Evolutionary conservation across 2,888 invertebrate species (phyloP), one percentile per base, ranked within the genome.

Genomic region (Drosophila siamana): DNA sequence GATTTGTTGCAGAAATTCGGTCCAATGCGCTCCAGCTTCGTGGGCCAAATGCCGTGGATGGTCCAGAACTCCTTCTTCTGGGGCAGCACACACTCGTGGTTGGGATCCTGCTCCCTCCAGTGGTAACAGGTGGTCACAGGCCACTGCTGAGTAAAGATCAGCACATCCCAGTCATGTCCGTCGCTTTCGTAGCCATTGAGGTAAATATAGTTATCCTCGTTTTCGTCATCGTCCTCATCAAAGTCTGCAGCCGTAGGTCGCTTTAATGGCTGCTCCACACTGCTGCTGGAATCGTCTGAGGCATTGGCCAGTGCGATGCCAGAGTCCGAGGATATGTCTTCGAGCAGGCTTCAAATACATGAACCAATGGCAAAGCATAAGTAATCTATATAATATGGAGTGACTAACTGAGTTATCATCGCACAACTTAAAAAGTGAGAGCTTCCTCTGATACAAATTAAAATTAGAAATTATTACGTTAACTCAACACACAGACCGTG

Each of bases 11-110:
- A 97, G 89, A 94, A 96, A 4, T 90, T 90, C 0, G 97, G 97
- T 0, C 96, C 96, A 0, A 94, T 90, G 1, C 94, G 94, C 0
- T 95, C 94, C 0, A 93, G 90, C 88, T 95, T 94, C 0, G 96
- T 95, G 0, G 97, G 97, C 97, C 97, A 97, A 38, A 97, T 93
- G 1, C 97, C 97, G 86, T 97, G 97, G 30, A 97, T 94, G 0
- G 95, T 94, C 97, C 97, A 97, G 2, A 94, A 92, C 54, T 94
- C 93, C 11, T 92, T 92, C 48, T 93, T 92, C 15, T 77, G 90
- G 2, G 96, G 96, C 78, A 96, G 91, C 0, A 92, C 90, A 86
- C 97, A 97, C 1, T 93, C 92, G 80, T 96, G 94, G 0, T 92
- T 88, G 0, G 93, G 90, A 48, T 94, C 93, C 51, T 93, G 92